phyloP scores from a whole-genome alignment of 2,888 invertebrate species.

The Callosobruchus maculatus region DNA sequence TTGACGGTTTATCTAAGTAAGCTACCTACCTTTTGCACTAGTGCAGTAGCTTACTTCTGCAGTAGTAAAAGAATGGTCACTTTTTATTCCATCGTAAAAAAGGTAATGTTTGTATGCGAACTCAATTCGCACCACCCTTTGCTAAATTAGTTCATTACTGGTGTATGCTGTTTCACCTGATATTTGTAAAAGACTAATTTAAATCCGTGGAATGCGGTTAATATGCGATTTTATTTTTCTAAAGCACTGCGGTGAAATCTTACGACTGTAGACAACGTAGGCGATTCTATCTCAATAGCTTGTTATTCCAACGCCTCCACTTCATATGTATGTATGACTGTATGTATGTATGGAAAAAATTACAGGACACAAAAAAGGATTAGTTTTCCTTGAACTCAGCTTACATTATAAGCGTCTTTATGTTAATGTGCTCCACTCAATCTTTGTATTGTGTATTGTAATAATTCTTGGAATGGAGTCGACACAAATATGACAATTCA shows the following conservation, averaged over 20 bases:
- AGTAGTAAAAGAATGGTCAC: too few species aligned
- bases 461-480: not conserved
- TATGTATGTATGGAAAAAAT: not conserved
- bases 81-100: too few species aligned
- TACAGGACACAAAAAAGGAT: not conserved
- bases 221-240: not conserved
- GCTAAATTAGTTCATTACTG: too few species aligned
- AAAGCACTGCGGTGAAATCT: not conserved
- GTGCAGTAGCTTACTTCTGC: too few species aligned
- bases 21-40: too few species aligned
- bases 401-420: not conserved
- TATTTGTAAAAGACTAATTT: too few species aligned
- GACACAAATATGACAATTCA: not conserved
- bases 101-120: too few species aligned
- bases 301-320: not conserved
- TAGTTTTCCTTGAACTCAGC: not conserved
- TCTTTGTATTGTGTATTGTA: not conserved
- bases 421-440: not conserved
- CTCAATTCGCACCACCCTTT: too few species aligned
- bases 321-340: not conserved
- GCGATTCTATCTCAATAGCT: not conserved
- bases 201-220: not conserved
- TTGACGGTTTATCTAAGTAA: too few species aligned
- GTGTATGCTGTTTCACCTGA: too few species aligned
- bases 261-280: not conserved